Percentiles rank a stretch among this genome's conserved stretches.
Evolutionary conservation across 2,888 invertebrate genomes (phyloP).

Genomic region (Diadromus collaris): DNA sequence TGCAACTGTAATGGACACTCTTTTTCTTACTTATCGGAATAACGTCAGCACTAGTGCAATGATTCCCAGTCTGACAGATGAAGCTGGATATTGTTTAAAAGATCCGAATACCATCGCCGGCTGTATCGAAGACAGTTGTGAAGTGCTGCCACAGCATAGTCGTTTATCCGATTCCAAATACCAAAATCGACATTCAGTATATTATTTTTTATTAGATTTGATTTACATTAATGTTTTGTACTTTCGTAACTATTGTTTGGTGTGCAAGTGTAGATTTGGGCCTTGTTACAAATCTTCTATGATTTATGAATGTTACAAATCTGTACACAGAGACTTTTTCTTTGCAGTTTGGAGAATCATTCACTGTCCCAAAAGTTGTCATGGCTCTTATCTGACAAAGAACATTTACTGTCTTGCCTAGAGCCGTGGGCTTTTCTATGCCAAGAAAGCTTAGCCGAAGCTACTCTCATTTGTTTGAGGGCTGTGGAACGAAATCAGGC

Average conservation of each 20-base stretch:
- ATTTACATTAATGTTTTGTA: neutral
- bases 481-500: conserved; percentile 85
- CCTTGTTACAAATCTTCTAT: neutral
- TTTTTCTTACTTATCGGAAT: neutral
- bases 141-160: neutral
- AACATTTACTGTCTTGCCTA: conserved; percentile 83
- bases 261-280: no score
- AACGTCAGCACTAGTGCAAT: neutral
- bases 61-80: neutral
- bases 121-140: neutral
- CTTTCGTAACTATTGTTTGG: neutral
- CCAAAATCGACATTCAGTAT: neutral
- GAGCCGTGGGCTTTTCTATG: conserved; percentile 83
- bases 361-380: conserved; percentile 83
- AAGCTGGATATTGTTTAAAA: neutral
- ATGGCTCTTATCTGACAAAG: conserved; percentile 84
- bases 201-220: neutral
- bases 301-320: neutral
- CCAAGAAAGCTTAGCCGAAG: conserved; percentile 83
- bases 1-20: neutral
- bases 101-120: neutral
- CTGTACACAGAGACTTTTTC: conserved; percentile 57
- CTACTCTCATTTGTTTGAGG: conserved; percentile 83
- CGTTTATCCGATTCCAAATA: neutral
- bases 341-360: conserved; percentile 82